Evolutionary conservation across 2,113 vertebrate species (phyloP).

Genomic region (Zosterops lateralis): DNA sequence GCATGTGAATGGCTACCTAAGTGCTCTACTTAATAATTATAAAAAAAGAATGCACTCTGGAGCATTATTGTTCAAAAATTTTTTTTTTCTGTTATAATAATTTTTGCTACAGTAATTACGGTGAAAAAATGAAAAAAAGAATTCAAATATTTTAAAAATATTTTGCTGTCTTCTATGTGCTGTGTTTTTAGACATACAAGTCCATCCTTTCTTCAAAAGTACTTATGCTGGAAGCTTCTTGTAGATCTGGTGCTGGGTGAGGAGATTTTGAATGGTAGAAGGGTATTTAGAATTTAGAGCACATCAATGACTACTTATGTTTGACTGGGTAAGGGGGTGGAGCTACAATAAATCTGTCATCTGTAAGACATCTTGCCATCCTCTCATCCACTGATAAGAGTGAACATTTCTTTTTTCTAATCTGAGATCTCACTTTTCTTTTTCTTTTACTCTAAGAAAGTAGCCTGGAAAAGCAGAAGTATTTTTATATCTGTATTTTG

Average conservation of each 20-base stretch:
- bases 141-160: background rate
- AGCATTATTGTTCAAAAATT: background rate
- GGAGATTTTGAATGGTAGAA: background rate
- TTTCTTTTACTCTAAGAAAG: background rate
- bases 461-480: background rate
- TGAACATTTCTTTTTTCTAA: background rate
- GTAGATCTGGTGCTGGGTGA: background rate
- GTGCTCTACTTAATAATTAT: background rate
- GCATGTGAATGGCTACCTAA: rapidly evolving
- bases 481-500: background rate
- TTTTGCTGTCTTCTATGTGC: background rate
- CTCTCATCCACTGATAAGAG: rapidly evolving
- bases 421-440: background rate
- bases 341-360: background rate
- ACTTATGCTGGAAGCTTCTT: background rate
- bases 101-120: background rate
- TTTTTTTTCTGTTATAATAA: background rate
- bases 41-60: background rate
- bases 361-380: background rate
- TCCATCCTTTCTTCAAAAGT: background rate
- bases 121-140: background rate
- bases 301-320: background rate
- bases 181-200: background rate
- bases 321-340: background rate
- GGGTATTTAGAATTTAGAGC: background rate